Evolutionary conservation across 37 sponge, comb jelly and placozoan species (phyloP), one percentile per base, ranked within the genome.

Genomic region (Hormiphora californensis): DNA sequence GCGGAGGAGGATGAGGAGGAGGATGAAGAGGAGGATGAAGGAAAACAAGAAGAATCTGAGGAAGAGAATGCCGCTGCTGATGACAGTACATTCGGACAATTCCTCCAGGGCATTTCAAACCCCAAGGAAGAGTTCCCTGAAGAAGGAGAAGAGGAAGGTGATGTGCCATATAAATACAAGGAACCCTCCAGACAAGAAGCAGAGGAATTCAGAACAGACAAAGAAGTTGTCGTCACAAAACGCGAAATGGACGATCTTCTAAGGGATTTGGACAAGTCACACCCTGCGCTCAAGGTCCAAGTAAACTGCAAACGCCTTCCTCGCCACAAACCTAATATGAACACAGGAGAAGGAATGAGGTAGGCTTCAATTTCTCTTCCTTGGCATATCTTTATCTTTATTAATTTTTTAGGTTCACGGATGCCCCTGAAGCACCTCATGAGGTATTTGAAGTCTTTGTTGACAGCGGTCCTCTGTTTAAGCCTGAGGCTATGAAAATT

Each of bases 201-300:
- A 9, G 81, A 73, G 38, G 81, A 73, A 30, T 73, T 73, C 38
- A 33, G 81, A 17, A 73, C 81, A 9, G 81, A 73, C 22, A 73
- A 73, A 33, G 81, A 73, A 23, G 81, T 73, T 43, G 9, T 22
- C 21, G 81, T 73, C 28, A 73, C 81, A 0, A 73, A 73, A 28
- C 40, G 43, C 17, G 81, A 73, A 46, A 73, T 73, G 81, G 81
- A 4, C 23, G 81, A 73, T 21, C 8, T 73, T 43, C 21, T 32
- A 19, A 38, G 46, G 25, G 81, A 73, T 40, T 19, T 73, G 81
- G 81, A 73, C 35, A 21, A 19, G 25, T 73, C 81, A 36, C 81
- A 73, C 25, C 81, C 81, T 3, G 81, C 40, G 17, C 46, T 73
- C 17, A 73, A 73, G 39, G 44, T 43, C 5, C 81, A 73, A 41